A percentile compares a stretch with the other conserved stretches of the same genome.
Conservation (phyloP, 1,140 invertebrate genomes). For the Lucilia cuprina region DNA sequence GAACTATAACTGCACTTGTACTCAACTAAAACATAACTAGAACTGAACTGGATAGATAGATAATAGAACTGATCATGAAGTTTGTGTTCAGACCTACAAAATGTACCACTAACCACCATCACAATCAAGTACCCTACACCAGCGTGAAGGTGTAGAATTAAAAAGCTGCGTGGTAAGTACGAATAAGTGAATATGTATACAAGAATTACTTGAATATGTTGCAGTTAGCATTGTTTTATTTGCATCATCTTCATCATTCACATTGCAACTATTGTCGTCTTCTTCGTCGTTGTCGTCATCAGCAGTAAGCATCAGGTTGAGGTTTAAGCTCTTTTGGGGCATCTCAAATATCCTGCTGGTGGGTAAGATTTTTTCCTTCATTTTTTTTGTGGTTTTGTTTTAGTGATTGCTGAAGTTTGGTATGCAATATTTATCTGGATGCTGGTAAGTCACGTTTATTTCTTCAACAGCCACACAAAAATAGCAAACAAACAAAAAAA, state of each 20-base stretch:
- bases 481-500: background rate
- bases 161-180: constrained; percentile 1
- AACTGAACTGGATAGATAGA: too few relatives aligned
- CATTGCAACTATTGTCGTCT: constrained; percentile 8
- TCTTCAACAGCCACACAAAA: constrained; percentile 15
- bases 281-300: background rate
- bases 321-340: constrained; percentile 30
- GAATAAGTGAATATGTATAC: background rate
- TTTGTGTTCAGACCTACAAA: too few relatives aligned
- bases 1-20: too few relatives aligned
- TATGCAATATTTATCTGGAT: constrained; percentile 53
- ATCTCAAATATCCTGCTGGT: constrained; percentile 62
- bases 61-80: too few relatives aligned
- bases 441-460: constrained; percentile 55
- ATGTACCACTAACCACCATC: too few relatives aligned
- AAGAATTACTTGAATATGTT: constrained; percentile 35
- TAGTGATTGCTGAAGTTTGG: constrained; percentile 39
- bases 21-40: too few relatives aligned
- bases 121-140: background rate
- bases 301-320: constrained; percentile 33
- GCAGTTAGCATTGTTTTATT: constrained; percentile 31
- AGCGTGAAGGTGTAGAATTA: background rate
- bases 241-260: constrained; percentile 34
- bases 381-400: background rate
- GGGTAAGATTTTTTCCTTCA: constrained; percentile 44